These are phyloP conservation scores for Corydoras maculifer DNA, from an alignment of 2,113 vertebrate genomes.

Conservation along the genomic window DNA sequence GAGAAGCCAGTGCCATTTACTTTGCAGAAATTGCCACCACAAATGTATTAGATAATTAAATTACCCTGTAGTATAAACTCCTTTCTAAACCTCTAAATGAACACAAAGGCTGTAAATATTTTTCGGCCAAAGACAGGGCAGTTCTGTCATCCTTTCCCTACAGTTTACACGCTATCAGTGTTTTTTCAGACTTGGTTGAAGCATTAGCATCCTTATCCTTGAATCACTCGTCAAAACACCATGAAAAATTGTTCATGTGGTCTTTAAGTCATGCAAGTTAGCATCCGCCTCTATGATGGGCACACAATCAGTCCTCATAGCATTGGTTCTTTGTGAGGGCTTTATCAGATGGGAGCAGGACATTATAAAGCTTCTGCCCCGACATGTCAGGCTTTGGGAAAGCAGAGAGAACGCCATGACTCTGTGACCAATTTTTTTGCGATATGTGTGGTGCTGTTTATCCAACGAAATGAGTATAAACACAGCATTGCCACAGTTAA, in stretches of 20 bases:
- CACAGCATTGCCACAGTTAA: slow-evolving; percentile 25
- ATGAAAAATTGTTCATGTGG: slow-evolving; percentile 12
- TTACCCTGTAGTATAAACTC: slow-evolving; percentile 14
- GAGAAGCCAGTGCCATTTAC: slow-evolving; percentile 4
- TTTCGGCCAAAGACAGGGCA: background rate
- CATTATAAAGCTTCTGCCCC: slow-evolving; percentile 26
- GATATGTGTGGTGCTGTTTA: slow-evolving; percentile 11
- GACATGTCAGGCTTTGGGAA: slow-evolving; percentile 27
- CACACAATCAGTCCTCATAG: slow-evolving; percentile 16
- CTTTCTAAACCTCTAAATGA: slow-evolving; percentile 9
- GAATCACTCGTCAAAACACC: slow-evolving; percentile 5
- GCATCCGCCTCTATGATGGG: background rate
- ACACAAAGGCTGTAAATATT: slow-evolving; percentile 6
- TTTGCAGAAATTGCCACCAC: slow-evolving; percentile 21
- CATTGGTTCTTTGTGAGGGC: slow-evolving; percentile 12
- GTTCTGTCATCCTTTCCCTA: background rate
- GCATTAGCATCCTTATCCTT: background rate
- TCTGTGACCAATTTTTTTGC: slow-evolving; percentile 3
- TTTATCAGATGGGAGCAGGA: slow-evolving; percentile 39
- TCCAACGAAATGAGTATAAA: slow-evolving; percentile 22
- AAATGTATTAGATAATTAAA: slow-evolving; percentile 28
- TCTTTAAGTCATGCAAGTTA: slow-evolving; percentile 6
- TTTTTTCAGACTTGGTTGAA: background rate
- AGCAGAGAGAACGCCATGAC: slow-evolving; percentile 9
- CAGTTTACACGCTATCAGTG: background rate